A percentile compares a stretch with the other conserved stretches of the same genome.
phyloP scores from a whole-genome alignment of 1,140 invertebrate genomes.

The Caenorhabditis tropicalis region DNA sequence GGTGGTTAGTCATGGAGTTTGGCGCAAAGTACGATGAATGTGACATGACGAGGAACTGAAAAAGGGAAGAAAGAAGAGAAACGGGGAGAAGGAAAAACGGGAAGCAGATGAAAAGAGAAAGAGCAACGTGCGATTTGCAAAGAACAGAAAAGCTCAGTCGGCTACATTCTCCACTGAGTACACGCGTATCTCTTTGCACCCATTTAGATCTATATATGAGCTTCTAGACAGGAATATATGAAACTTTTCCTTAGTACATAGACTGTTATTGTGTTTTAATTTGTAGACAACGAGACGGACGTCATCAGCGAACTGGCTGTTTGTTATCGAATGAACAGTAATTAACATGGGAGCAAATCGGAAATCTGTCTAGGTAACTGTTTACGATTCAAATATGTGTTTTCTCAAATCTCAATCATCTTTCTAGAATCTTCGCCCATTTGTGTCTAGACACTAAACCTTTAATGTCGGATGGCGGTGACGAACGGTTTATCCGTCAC shows the following conservation, averaged over 20 bases:
- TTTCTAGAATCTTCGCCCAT: too few relatives aligned
- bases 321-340: not conserved
- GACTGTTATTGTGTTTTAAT: not conserved
- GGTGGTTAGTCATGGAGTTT: not conserved
- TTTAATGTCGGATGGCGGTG: too few relatives aligned
- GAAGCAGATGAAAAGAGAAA: constrained; percentile 34
- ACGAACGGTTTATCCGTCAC: too few relatives aligned
- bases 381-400: not conserved
- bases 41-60: constrained; percentile 20
- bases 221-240: not conserved
- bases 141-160: not conserved
- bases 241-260: not conserved
- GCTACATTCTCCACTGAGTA: not conserved
- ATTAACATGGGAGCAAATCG: not conserved
- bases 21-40: constrained; percentile 30
- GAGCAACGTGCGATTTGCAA: constrained; percentile 43
- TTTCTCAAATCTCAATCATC: too few relatives aligned
- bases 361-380: not conserved
- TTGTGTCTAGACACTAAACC: too few relatives aligned
- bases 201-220: not conserved
- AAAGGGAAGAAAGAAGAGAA: not conserved
- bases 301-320: not conserved
- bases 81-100: not conserved
- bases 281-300: not conserved
- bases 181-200: constrained; percentile 29